A percentile compares a stretch with the other conserved stretches of the same genome.
These are phyloP conservation scores for Himalopsyche kuldschensis DNA, from an alignment of 2,888 invertebrate species.

Conservation along the genomic window DNA sequence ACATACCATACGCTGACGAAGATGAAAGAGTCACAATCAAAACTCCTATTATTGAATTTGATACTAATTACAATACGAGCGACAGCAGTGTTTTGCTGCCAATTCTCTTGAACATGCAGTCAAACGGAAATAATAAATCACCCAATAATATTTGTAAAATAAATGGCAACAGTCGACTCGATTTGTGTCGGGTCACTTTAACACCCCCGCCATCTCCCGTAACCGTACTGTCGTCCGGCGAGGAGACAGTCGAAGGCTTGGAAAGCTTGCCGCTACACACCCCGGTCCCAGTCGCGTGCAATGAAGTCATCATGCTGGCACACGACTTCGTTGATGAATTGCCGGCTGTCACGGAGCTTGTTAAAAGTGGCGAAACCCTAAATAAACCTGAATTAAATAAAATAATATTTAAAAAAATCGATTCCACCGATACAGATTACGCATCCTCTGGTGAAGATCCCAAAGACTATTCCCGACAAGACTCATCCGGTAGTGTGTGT, in stretches of 20 bases:
- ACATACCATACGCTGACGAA: constrained; percentile 52
- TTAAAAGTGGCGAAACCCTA: constrained; percentile 3
- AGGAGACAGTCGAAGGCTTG: constrained; percentile 33
- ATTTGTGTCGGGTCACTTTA: not conserved
- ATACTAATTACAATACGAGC: constrained; percentile 42
- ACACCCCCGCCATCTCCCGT: constrained; percentile 19
- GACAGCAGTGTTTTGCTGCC: not conserved
- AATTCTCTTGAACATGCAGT: not conserved
- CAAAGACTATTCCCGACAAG: constrained; percentile 52
- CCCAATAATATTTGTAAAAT: not conserved
- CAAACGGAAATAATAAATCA: not conserved
- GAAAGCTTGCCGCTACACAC: constrained; percentile 29
- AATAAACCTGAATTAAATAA: not conserved
- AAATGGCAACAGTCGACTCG: not conserved
- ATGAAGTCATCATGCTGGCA: constrained; percentile 37
- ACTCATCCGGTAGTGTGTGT: constrained; percentile 64
- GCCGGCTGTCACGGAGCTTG: constrained; percentile 30
- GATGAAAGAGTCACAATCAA: constrained; percentile 56
- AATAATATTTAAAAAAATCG: not conserved
- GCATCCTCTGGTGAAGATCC: constrained; percentile 26
- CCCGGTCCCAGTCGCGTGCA: constrained; percentile 32
- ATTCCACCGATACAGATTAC: not conserved
- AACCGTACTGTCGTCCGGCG: constrained; percentile 18
- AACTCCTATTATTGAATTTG: constrained; percentile 58
- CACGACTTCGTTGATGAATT: constrained; percentile 37